Evolutionary conservation across 2,888 invertebrate genomes (phyloP).

Genomic region (Melanophora roralis): DNA sequence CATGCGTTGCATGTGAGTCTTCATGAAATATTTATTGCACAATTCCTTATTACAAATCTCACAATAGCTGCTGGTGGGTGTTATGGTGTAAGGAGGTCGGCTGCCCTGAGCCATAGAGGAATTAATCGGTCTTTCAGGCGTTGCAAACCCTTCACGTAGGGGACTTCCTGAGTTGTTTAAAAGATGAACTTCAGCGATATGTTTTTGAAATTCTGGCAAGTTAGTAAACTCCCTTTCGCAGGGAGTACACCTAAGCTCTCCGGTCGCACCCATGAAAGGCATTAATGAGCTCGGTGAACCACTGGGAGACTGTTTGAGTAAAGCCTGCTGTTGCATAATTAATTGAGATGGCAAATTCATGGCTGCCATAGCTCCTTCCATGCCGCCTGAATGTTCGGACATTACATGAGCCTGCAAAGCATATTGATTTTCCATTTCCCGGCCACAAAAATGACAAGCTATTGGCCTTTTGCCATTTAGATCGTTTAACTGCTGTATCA

Average conservation of each 20-base stretch:
- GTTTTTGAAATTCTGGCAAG: constrained; percentile 84
- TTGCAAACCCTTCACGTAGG: constrained; percentile 77
- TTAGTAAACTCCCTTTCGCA: constrained; percentile 80
- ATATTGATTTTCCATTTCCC: constrained; percentile 85
- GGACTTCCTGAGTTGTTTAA: constrained; percentile 70
- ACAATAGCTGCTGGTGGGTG: constrained; percentile 92
- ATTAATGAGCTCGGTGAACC: constrained; percentile 64
- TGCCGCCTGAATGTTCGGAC: constrained; percentile 72
- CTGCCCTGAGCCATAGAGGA: constrained; percentile 59
- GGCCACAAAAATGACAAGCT: constrained; percentile 84
- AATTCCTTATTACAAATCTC: constrained; percentile 99
- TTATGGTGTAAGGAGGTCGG: constrained; percentile 80
- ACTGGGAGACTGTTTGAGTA: constrained; percentile 70
- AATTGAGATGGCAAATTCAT: constrained; percentile 67
- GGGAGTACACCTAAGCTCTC: constrained; percentile 73
- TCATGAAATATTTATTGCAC: constrained; percentile 99
- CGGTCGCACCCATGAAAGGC: constrained; percentile 61
- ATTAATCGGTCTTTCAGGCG: constrained; percentile 77
- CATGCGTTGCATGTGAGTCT: constrained; percentile 99
- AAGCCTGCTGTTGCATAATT: constrained; percentile 65
- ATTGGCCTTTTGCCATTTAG: constrained; percentile 81
- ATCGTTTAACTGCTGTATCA: constrained; percentile 92
- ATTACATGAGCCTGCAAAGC: constrained; percentile 79
- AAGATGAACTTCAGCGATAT: constrained; percentile 82
- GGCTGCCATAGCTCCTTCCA: constrained; percentile 59